These are phyloP conservation scores for Paraescarpia echinospica DNA, from an alignment of 1,140 invertebrate species.

Conservation along the genomic window DNA sequence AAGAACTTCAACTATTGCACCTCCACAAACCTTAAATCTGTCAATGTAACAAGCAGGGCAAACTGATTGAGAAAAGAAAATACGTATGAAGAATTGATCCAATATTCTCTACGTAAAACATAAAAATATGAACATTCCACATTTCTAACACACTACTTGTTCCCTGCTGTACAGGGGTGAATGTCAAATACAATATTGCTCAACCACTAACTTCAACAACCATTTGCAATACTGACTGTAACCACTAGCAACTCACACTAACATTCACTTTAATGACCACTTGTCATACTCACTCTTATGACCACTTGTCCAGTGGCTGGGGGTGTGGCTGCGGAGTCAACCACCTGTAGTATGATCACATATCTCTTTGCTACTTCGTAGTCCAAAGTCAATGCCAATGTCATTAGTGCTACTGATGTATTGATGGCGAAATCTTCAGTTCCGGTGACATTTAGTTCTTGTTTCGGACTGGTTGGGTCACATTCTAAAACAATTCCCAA, in stretches of 20 bases:
- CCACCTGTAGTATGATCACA: slow-evolving; percentile 32
- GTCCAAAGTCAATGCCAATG: slow-evolving; percentile 34
- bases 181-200: no score
- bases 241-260: no score
- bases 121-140: no score
- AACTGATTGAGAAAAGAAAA: background rate
- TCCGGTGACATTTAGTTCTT: slow-evolving; percentile 30
- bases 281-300: slow-evolving; percentile 30
- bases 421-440: slow-evolving; percentile 31
- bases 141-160: no score
- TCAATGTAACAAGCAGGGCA: background rate
- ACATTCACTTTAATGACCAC: no score
- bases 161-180: no score
- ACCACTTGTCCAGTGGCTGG: slow-evolving; percentile 35
- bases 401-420: slow-evolving; percentile 35
- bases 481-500: slow-evolving; percentile 1
- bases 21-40: background rate
- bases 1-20: background rate
- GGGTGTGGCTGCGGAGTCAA: slow-evolving; percentile 34
- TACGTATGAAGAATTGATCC: background rate
- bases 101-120: no score
- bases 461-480: background rate
- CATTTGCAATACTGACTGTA: no score
- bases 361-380: slow-evolving; percentile 34
- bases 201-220: no score